Evolutionary conservation across 2,797 vertebrate species (phyloP).

Genomic region (Halcyon smyrnensis): DNA sequence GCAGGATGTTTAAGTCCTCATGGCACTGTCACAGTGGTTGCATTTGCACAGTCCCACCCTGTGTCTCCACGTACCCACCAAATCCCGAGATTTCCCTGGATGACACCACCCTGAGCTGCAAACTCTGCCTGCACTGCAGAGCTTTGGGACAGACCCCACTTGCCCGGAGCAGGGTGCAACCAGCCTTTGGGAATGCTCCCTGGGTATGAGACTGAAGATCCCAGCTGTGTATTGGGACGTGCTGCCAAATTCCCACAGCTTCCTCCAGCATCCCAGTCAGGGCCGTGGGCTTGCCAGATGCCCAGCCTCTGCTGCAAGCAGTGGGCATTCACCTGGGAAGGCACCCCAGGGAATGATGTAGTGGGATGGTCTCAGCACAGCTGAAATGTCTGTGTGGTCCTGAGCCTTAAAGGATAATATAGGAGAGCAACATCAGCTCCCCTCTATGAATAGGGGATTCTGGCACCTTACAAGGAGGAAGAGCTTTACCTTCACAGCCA

Average conservation of each 20-base stretch:
- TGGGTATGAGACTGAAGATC: accelerated
- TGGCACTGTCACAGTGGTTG: accelerated
- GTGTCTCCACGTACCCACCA: background rate
- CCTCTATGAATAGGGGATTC: background rate
- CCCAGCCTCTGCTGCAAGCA: background rate
- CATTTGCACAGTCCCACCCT: background rate
- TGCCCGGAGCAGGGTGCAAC: background rate
- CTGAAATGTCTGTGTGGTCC: accelerated
- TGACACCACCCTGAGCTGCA: background rate
- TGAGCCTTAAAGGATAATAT: background rate
- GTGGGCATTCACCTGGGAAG: accelerated
- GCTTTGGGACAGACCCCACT: background rate
- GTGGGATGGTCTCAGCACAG: background rate
- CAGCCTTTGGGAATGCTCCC: background rate
- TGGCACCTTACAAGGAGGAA: background rate
- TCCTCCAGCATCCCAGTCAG: accelerated
- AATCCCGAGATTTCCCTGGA: background rate
- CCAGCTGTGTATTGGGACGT: accelerated
- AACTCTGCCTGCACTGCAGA: background rate
- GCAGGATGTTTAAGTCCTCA: background rate
- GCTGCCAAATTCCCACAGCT: background rate
- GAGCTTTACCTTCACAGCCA: background rate
- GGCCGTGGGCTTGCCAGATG: accelerated
- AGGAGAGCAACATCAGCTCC: background rate
- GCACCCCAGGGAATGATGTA: too few species aligned